Evolutionary conservation across 2,888 invertebrate genomes (phyloP), one percentile per base, ranked within the genome.

Genomic region (Apodemia mormo): DNA sequence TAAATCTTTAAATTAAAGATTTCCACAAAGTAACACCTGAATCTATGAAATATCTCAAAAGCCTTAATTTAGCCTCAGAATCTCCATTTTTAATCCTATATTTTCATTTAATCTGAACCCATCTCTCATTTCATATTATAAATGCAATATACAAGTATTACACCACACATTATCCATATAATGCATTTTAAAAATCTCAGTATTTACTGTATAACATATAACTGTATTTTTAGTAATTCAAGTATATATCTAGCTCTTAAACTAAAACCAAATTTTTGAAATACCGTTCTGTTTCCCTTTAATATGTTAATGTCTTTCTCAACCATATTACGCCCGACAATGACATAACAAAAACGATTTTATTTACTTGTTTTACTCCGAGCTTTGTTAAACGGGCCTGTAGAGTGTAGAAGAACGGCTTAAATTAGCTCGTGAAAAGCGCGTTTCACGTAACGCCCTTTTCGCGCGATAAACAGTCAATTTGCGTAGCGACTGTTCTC

Each of bases 341-440:
- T 77, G 69, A 77, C 73, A 75, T 61, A 12, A 61, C 61, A 61
- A 61, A 75, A 79, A 81, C 76, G 75, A 82, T 85, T 87, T 88
- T 87, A 87, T 87, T 85, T 86, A 84, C 82, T 84, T 86, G 85
- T 87, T 86, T 84, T 83, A 81, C 79, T 78, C 79, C 80, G 78
- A 78, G 80, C 80, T 87, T 87, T 85, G 82, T 83, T 81, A 80
- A 77, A 76, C 76, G 77, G 74, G 76, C 78, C 78, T 79, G 82
- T 77, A 80, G 80, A 76, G 76, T 79, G 82, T 77, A 80, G 80
- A 76, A 77, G 78, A 82, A 82, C 77, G 80, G 78, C 83, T 87
- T 82, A 86, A 88, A 91, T 88, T 88, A 85, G 80, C 81, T 87
- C 79, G 79, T 80, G 84, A 87, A 88, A 82, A 80, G 74, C 74